Evolutionary conservation across 2,888 invertebrate species (phyloP), one percentile per base, ranked within the genome.

Genomic region (Digitonthophagus gazella): DNA sequence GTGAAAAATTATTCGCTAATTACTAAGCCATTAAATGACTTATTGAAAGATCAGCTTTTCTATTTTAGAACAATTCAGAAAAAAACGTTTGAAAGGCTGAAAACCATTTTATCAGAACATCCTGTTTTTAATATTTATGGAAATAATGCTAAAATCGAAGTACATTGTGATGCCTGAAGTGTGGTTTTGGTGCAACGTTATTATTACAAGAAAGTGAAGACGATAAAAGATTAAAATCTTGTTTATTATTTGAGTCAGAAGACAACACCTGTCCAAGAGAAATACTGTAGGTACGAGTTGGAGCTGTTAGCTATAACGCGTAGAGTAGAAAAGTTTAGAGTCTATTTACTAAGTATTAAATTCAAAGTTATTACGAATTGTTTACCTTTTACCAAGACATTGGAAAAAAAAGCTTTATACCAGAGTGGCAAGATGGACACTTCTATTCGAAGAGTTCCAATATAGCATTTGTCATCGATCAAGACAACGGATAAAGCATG

Each of bases 241-340:
- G 73, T 80, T n/a, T n/a, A n/a, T n/a, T n/a, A 72, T 56, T 72
- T 77, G 73, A 80, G 79, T 20, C 72, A 72, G n/a, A 79, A 78
- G 67, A 79, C 78, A 0, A 76, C 76, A 0, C 71, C 72, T 3
- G 75, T 77, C 6, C 76, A 80, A 72, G 72, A 74, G 28, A 76
- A 76, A 66, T 80, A 78, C 64, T 61, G 67, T 8, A 77, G 78
- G 16, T 81, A 80, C 67, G 78, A 80, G 57, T 67, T 82, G 1
- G 80, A 81, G 73, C 78, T 79, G 1, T 66, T 80, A 3, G n/a
- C n/a, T n/a, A n/a, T n/a, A n/a, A n/a, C n/a, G n/a, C n/a, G n/a
- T n/a, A n/a, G n/a, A n/a, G n/a, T n/a, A n/a, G n/a, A n/a, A n/a
- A n/a, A n/a, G n/a, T n/a, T n/a, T n/a, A n/a, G n/a, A n/a, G n/a